Evolutionary conservation across 2,888 invertebrate species (phyloP).

Genomic region (Nebria brevicollis): DNA sequence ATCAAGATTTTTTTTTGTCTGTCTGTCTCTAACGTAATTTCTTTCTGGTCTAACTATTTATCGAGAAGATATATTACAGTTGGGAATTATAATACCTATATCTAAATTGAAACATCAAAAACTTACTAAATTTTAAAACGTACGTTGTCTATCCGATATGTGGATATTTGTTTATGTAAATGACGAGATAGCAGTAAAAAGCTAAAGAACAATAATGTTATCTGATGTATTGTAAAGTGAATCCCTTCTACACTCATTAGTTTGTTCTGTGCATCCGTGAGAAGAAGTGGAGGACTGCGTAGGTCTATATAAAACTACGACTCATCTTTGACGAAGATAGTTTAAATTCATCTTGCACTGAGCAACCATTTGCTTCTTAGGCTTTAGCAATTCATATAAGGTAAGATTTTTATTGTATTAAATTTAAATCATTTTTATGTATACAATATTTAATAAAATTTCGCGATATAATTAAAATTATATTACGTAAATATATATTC

Average conservation of each 20-base stretch:
- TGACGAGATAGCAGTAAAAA: slow-evolving; percentile 2
- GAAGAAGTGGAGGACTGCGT: slow-evolving; percentile 28
- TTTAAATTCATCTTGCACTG: slow-evolving; percentile 22
- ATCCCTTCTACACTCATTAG: neutral
- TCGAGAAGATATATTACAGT: too few species aligned
- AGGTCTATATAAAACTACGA: slow-evolving; percentile 29
- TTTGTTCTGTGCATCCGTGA: slow-evolving; percentile 17
- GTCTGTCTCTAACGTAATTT: too few species aligned
- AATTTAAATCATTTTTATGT: neutral
- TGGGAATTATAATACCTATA: too few species aligned
- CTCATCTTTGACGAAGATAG: slow-evolving; percentile 27
- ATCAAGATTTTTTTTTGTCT: too few species aligned
- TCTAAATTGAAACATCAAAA: too few species aligned
- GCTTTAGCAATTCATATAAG: neutral
- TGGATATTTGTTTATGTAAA: neutral
- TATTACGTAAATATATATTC: too few species aligned
- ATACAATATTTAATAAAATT: too few species aligned
- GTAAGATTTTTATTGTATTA: neutral
- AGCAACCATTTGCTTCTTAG: neutral
- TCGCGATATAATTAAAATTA: too few species aligned
- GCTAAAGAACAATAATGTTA: neutral
- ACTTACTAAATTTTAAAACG: neutral
- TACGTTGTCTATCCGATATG: neutral
- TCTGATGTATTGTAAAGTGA: neutral
- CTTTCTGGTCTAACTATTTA: too few species aligned